Percentiles rank a stretch among this genome's conserved stretches.
Evolutionary conservation across 2,888 invertebrate genomes (phyloP).

Genomic region (Drosophila pseudotalamancana): DNA sequence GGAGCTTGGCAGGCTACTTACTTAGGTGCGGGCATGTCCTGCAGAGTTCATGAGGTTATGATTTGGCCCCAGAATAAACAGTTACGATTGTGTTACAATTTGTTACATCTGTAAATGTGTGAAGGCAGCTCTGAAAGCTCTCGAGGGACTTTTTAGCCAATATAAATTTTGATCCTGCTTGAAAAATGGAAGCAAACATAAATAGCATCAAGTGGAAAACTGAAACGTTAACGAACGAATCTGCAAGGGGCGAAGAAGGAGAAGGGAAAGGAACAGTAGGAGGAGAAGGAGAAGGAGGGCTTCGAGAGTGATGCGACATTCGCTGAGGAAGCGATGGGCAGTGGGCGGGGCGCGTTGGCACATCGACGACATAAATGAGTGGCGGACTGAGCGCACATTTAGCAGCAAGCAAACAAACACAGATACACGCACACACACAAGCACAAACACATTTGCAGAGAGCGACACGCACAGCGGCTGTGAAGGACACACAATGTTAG

Average conservation of each 20-base stretch:
- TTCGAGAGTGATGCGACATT: conserved; percentile 27
- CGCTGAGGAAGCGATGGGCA: conserved; percentile 14
- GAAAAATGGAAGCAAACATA: conserved; percentile 82
- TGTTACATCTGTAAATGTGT: conserved; percentile 83
- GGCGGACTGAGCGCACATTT: conserved; percentile 76
- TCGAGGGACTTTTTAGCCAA: conserved; percentile 84
- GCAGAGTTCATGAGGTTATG: conserved; percentile 72
- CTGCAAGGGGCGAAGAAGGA: conserved; percentile 3
- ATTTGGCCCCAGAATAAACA: conserved; percentile 72
- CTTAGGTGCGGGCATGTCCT: conserved; percentile 11
- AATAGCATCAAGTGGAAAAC: conserved; percentile 80
- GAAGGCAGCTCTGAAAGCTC: conserved; percentile 75
- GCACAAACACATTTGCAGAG: conserved; percentile 40
- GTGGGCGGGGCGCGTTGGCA: conserved; percentile 51
- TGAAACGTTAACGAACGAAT: conserved; percentile 75
- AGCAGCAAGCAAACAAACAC: conserved; percentile 75
- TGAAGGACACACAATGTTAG: conserved; percentile 79
- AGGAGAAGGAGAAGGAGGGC: conserved; percentile 11
- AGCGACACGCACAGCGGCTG: conserved; percentile 55
- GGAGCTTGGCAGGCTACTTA: conserved; percentile 2
- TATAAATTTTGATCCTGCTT: conserved; percentile 83
- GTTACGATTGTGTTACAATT: conserved; percentile 83
- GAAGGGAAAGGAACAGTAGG: not conserved
- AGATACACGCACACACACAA: conserved; percentile 27
- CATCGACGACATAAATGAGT: conserved; percentile 76